These are phyloP conservation scores for Sepiola atlantica DNA, from an alignment of 2,888 invertebrate species.

Conservation along the genomic window DNA sequence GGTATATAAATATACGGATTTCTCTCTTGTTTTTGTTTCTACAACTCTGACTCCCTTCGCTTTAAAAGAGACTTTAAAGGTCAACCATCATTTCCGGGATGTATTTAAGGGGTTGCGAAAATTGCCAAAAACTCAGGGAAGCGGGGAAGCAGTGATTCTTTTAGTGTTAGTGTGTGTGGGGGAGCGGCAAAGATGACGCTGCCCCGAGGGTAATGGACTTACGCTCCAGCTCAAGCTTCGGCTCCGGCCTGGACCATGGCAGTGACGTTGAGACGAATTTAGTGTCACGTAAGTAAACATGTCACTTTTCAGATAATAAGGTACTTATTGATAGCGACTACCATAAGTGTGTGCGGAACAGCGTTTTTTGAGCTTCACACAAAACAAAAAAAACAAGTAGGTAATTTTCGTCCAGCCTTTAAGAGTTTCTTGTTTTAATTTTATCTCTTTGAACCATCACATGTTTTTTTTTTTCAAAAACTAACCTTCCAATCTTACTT, in stretches of 20 bases:
- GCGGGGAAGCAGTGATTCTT: background rate
- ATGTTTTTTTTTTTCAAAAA: too few species aligned
- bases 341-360: background rate
- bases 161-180: background rate
- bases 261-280: background rate
- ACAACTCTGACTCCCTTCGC: background rate
- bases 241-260: background rate
- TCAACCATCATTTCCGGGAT: background rate
- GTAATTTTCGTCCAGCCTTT: too few species aligned
- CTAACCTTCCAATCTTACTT: too few species aligned
- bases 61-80: background rate
- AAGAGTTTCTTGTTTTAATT: too few species aligned
- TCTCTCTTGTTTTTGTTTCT: background rate
- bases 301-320: background rate
- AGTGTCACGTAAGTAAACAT: conserved; percentile 32
- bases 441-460: too few species aligned
- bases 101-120: background rate
- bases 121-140: background rate
- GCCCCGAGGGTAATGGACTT: background rate
- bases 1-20: too few species aligned
- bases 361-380: too few species aligned
- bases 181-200: background rate
- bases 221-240: too few species aligned
- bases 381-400: too few species aligned
- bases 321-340: background rate